These are phyloP conservation scores for Periplaneta americana DNA, from an alignment of 1,140 invertebrate species.

Conservation along the genomic window DNA sequence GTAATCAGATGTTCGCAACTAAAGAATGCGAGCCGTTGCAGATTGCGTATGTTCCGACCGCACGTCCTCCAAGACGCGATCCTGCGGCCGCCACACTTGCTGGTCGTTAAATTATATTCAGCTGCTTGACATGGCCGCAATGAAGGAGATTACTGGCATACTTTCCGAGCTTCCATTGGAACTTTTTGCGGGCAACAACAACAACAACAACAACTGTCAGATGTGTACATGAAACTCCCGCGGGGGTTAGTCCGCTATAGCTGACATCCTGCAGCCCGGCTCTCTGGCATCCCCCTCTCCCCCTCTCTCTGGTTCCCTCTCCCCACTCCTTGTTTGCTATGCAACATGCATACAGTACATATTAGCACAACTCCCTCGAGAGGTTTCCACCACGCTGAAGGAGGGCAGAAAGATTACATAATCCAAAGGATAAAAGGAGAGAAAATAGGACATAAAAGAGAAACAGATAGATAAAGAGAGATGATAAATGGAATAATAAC, in stretches of 20 bases:
- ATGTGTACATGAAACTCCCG: not conserved
- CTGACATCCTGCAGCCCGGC: not conserved
- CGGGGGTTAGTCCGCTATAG: not conserved
- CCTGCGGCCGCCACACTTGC: not conserved
- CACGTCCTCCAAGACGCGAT: not conserved
- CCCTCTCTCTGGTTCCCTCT: too few species aligned
- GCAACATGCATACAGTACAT: not conserved
- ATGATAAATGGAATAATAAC: not conserved
- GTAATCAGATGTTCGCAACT: too few species aligned
- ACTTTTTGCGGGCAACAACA: not conserved
- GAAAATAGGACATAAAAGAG: not conserved
- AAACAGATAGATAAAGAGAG: not conserved
- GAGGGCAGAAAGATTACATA: not conserved
- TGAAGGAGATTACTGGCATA: not conserved
- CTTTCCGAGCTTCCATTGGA: not conserved
- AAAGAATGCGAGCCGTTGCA: too few species aligned
- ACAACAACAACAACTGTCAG: not conserved
- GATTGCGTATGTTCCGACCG: not conserved
- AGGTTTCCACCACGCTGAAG: not conserved
- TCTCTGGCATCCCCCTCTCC: not conserved
- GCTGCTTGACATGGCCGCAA: too few species aligned
- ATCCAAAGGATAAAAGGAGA: not conserved
- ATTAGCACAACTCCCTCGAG: not conserved
- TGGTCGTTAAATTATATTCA: not conserved
- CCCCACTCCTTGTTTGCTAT: not conserved